Base-by-base conservation (phyloP, 2,113 vertebrate species). In the Engystomops pustulosus region DNA sequence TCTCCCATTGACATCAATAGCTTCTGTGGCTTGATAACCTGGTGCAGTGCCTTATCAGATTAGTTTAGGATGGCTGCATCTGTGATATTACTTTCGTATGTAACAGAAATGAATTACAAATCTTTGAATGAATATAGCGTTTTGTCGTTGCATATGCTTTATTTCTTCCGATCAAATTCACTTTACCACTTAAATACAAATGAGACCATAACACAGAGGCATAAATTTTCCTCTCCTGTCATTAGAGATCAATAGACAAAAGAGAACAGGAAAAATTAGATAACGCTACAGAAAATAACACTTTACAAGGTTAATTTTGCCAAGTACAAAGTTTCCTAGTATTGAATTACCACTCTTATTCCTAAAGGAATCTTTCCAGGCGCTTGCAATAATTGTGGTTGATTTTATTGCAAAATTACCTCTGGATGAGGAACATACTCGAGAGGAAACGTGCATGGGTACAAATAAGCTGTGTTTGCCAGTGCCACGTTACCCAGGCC, bases 401-500 rank as follows among this genome's bases (percentile, higher is more conserved):
- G 91, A 92, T 92, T 94, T 94, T 93, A 94, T 90, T 94, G 90
- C 89, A 90, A 93, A 91, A 91, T 93, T 90, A 92, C 89, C 86
- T 90, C 90, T 91, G 89, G 86, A 88, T 90, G 89, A 89, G 86
- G 89, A 89, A 86, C 86, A 60, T 84, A 87, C 90, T 92, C 92
- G 84, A 86, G 93, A 94, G 92, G 87, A 93, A 92, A 91, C 89
- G 90, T 93, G 87, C 87, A 89, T 87, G 90, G 88, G 91, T 90
- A 89, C 85, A 86, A 90, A 90, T 88, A 90, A 87, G 88, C 88
- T 91, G 88, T 89, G 81, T 88, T 87, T 92, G 91, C 91, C 91
- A 91, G 89, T 88, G 88, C 88, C 88, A 86, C 69, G 79, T 89
- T 91, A 88, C 86, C 85, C 88, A 89, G 89, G 87, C 90, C 85